Percentiles rank a stretch among this genome's conserved stretches.
These are phyloP conservation scores for Morinoia aosen DNA, from an alignment of 2,888 invertebrate genomes.

Conservation along the genomic window DNA sequence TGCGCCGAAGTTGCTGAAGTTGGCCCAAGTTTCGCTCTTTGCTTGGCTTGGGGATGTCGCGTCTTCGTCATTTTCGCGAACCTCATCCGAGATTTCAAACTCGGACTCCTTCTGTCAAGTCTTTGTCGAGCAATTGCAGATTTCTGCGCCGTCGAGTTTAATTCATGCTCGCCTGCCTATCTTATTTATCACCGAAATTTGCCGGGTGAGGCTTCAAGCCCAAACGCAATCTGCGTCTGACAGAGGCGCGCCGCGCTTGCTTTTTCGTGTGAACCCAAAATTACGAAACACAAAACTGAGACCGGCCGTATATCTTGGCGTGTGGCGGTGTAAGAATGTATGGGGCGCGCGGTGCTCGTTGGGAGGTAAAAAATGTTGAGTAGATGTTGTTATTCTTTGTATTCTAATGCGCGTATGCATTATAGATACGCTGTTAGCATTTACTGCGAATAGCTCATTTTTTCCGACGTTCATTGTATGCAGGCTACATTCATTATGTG, in stretches of 20 bases:
- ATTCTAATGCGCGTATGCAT: not conserved
- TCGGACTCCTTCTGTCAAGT: slow-evolving; percentile 35
- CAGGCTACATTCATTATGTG: too few species aligned
- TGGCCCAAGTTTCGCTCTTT: slow-evolving; percentile 18
- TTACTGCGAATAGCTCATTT: not conserved
- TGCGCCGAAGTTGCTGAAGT: not conserved
- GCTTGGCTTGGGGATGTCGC: not conserved
- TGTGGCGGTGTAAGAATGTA: slow-evolving; percentile 3
- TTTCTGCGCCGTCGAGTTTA: slow-evolving; percentile 26
- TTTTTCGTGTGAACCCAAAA: slow-evolving; percentile 1
- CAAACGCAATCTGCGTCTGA: slow-evolving; percentile 20
- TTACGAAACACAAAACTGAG: not conserved
- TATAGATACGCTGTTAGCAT: not conserved
- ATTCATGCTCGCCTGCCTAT: slow-evolving; percentile 49
- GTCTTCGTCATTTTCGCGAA: slow-evolving; percentile 28
- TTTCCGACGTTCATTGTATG: not conserved
- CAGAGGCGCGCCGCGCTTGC: not conserved
- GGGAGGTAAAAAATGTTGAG: not conserved
- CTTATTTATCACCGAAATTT: slow-evolving; percentile 44
- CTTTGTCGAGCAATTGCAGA: slow-evolving; percentile 39
- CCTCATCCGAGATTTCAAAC: slow-evolving; percentile 33
- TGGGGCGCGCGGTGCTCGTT: not conserved
- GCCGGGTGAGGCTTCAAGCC: not conserved
- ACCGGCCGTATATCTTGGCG: not conserved
- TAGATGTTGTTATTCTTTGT: not conserved